phyloP scores from a whole-genome alignment of 2,797 vertebrate species.

The Lacerta viridis region DNA sequence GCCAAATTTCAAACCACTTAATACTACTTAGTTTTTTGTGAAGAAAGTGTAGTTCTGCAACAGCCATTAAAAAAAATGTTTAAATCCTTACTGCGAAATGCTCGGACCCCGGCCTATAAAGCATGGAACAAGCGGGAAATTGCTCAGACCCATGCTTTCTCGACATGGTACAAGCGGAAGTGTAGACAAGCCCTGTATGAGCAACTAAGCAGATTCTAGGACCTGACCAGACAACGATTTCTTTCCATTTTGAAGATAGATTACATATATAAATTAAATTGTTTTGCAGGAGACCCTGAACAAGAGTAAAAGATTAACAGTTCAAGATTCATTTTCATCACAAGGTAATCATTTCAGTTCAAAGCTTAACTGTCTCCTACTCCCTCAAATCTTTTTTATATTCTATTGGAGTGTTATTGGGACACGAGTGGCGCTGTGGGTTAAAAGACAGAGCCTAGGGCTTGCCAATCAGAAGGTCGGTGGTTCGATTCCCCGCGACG shows the following conservation, averaged over 20 bases:
- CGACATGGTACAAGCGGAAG: no score
- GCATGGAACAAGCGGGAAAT: no score
- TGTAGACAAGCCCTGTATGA: no score
- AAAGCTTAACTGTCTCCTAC: constrained; percentile 48
- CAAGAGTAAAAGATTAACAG: constrained; percentile 52
- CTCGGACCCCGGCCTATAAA: no score
- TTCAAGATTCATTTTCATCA: constrained; percentile 50
- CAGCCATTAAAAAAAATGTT: neutral
- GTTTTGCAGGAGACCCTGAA: constrained; percentile 65
- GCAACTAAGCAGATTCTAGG: neutral
- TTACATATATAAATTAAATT: constrained; percentile 31
- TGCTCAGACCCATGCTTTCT: no score
- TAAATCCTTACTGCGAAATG: neutral
- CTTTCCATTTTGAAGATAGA: constrained; percentile 3
- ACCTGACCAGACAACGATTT: neutral
- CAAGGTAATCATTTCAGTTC: constrained; percentile 56
- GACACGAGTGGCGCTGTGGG: no score
- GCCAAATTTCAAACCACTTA: neutral
- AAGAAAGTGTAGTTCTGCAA: constrained; percentile 12
- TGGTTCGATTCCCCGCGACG: no score
- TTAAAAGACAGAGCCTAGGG: no score
- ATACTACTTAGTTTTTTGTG: neutral
- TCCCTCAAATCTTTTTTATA: constrained; percentile 6
- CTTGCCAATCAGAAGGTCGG: no score
- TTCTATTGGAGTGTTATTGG: constrained; percentile 20